Base-by-base conservation (phyloP, 1,140 invertebrate genomes). In the Drosophila burlai region DNA sequence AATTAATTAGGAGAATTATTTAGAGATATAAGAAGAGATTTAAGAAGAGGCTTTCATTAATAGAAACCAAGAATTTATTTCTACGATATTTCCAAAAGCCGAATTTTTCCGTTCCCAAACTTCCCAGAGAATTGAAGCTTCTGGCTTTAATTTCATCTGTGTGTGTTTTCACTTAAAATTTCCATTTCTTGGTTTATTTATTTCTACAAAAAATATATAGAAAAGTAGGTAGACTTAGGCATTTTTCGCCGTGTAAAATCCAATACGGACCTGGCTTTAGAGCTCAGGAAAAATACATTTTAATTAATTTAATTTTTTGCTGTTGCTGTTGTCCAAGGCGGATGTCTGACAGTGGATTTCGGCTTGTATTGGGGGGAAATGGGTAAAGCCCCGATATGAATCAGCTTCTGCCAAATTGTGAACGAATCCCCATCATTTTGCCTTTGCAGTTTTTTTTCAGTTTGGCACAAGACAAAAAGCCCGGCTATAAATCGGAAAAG, bases 401-500 rank as follows among this genome's bases (percentile, higher is more conserved):
- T 87, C 83, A 87, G 84, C 83, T 69, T 81, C 59, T 63, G 76
- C 80, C 76, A 76, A 85, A 83, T 74, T 79, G 71, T 82, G 68
- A 65, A 60, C 77, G 62, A 78, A 78, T 83, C 74, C 76, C 83
- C 72, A 86, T 76, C 63, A 49, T 68, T 49, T 71, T 45, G 45
- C 42, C 34, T 45, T 34, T 77, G 43, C 34, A 21, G 26, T 43
- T 49, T 29, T 72, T 36, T 43, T 36, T 52, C 13, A 16, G 4
- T 52, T 24, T 45, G 63, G 36, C 66, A 52, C 68, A 67, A 82
- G 67, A 82, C 60, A 72, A 82, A 82, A 80, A 52, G 49, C 50
- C 43, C 46, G 69, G 80, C 84, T 81, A 87, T 89, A 87, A 89
- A 83, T 89, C 87, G 84, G 66, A 89, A 89, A 86, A 89, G 81